Conservation (phyloP, 2,888 invertebrate genomes). For the Meteorus colon region DNA sequence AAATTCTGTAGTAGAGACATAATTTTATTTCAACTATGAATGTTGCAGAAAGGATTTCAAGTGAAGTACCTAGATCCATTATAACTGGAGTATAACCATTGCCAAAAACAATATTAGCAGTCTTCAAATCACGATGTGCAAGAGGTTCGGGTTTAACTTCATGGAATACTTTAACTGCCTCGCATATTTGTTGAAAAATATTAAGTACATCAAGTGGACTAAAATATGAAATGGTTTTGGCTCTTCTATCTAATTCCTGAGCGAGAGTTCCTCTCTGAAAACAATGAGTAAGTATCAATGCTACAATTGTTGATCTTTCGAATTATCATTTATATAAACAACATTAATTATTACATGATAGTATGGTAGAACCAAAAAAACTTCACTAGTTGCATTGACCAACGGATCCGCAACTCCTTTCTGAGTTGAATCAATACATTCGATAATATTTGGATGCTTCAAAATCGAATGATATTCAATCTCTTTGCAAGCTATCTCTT, state of each 20-base stretch:
- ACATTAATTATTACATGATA: constrained; percentile 75
- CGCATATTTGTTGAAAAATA: constrained; percentile 83
- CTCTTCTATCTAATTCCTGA: constrained; percentile 79
- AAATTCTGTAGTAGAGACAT: background rate
- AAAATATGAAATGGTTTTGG: constrained; percentile 77
- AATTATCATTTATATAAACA: background rate
- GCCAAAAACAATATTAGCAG: constrained; percentile 86
- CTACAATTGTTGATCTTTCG: constrained; percentile 1
- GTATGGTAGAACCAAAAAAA: constrained; percentile 84
- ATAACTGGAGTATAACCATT: constrained; percentile 83
- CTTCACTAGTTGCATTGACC: constrained; percentile 81
- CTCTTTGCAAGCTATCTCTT: constrained; percentile 82
- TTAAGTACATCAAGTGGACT: constrained; percentile 80
- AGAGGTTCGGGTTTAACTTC: constrained; percentile 82
- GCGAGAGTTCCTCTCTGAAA: constrained; percentile 82
- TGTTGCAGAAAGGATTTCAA: background rate
- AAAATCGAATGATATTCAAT: constrained; percentile 83
- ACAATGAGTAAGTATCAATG: background rate
- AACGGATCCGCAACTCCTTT: constrained; percentile 81
- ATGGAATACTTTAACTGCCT: constrained; percentile 84
- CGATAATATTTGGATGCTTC: constrained; percentile 83
- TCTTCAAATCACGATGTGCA: constrained; percentile 90
- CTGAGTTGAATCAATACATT: constrained; percentile 81
- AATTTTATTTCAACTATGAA: constrained; percentile 8
- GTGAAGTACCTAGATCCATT: constrained; percentile 83